Evolutionary conservation across 2,888 invertebrate species (phyloP).

Genomic region (Drosophila subsilvestris): DNA sequence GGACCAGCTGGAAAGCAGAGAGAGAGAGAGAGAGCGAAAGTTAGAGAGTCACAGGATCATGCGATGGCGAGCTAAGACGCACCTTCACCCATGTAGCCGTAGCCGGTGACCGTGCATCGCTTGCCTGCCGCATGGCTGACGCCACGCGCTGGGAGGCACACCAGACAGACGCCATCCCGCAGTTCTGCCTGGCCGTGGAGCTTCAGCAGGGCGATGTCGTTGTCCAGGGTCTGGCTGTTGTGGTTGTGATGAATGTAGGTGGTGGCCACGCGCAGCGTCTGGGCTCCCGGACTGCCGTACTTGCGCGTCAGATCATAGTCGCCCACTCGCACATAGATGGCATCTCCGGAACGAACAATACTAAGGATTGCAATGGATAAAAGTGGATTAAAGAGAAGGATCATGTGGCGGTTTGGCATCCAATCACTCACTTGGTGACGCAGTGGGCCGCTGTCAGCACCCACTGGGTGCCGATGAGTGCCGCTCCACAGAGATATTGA

Average conservation of each 20-base stretch:
- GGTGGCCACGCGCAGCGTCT: conserved; percentile 94
- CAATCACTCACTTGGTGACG: conserved; percentile 92
- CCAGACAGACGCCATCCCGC: conserved; percentile 89
- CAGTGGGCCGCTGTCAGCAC: conserved; percentile 97
- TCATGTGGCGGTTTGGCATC: neutral
- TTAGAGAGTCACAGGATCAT: neutral
- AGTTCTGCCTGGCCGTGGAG: conserved; percentile 94
- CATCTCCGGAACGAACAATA: conserved; percentile 96
- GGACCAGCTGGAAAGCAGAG: conserved; percentile 89
- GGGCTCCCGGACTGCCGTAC: conserved; percentile 95
- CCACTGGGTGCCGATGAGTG: conserved; percentile 97
- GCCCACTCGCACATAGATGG: conserved; percentile 96
- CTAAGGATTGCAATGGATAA: conserved; percentile 84
- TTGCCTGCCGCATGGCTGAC: conserved; percentile 95
- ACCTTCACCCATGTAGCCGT: conserved; percentile 98
- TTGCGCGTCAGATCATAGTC: conserved; percentile 96
- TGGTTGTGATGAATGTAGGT: conserved; percentile 98
- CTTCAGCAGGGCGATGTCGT: conserved; percentile 96
- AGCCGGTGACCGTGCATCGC: conserved; percentile 96
- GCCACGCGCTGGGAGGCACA: conserved; percentile 94
- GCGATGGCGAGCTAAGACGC: neutral
- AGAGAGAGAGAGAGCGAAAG: no score
- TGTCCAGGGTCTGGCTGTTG: conserved; percentile 96
- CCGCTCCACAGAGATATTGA: conserved; percentile 97
- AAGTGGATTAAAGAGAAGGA: neutral